A percentile compares a stretch with the other conserved stretches of the same genome.
These are phyloP conservation scores for Rhegmatorhina hoffmannsi DNA, from an alignment of 2,113 vertebrate genomes.

Conservation along the genomic window DNA sequence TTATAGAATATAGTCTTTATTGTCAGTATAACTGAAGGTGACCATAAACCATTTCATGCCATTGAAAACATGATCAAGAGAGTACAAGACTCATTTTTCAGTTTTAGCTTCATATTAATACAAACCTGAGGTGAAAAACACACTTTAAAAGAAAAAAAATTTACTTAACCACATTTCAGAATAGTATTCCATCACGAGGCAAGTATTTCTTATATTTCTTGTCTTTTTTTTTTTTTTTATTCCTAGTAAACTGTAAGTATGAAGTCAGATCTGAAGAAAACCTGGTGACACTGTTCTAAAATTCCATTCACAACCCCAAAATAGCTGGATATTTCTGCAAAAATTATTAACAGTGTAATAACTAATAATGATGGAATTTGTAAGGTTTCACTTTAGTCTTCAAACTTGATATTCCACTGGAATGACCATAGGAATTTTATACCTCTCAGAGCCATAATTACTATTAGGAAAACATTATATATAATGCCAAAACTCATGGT, in stretches of 20 bases:
- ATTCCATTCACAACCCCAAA: neutral
- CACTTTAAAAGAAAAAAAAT: neutral
- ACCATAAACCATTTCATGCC: neutral
- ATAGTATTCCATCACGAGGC: neutral
- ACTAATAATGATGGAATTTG: neutral
- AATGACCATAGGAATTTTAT: neutral
- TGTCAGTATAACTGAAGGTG: neutral
- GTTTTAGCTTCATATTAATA: neutral
- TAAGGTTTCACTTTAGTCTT: conserved; percentile 1
- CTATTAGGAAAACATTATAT: neutral
- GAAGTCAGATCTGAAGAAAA: neutral
- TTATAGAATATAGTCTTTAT: neutral
- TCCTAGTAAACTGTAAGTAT: neutral
- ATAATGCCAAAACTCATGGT: neutral
- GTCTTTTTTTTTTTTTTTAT: neutral
- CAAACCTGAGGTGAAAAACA: neutral
- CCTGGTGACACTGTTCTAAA: neutral
- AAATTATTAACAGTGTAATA: conserved; percentile 1
- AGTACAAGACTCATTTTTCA: neutral
- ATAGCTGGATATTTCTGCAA: neutral
- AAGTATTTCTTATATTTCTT: neutral
- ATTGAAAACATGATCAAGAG: neutral
- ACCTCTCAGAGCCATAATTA: neutral
- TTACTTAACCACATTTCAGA: neutral
- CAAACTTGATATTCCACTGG: neutral